Percentiles rank a stretch among this genome's conserved stretches.
Conservation (phyloP, 1,140 invertebrate genomes). For the Panagrolaimus sp. region DNA sequence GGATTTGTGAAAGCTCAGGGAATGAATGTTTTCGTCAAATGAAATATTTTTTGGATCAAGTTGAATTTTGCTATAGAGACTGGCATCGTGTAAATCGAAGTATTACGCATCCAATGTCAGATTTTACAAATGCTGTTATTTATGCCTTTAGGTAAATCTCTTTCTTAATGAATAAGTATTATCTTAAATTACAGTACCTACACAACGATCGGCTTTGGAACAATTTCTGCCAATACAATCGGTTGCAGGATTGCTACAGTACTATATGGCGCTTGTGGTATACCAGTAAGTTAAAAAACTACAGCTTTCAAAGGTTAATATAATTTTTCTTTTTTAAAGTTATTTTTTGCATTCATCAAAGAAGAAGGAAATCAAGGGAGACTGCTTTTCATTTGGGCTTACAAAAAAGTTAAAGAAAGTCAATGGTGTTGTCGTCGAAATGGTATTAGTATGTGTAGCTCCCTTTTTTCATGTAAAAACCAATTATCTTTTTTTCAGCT, state of each 20-base stretch:
- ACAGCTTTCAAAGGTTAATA: too few species aligned
- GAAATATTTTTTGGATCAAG: conserved; percentile 29
- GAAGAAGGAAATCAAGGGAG: conserved; percentile 52
- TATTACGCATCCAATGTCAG: conserved; percentile 51
- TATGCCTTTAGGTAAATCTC: conserved; percentile 50
- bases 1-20: conserved; percentile 26
- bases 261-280: conserved; percentile 47
- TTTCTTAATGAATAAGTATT: conserved; percentile 4
- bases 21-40: conserved; percentile 41
- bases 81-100: conserved; percentile 39
- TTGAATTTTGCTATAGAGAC: conserved; percentile 44
- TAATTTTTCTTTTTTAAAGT: conserved; percentile 21
- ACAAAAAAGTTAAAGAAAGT: conserved; percentile 36
- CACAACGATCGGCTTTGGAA: conserved; percentile 57
- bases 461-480: not conserved
- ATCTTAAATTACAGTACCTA: conserved; percentile 45
- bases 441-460: not conserved
- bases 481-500: conserved; percentile 7
- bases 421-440: conserved; percentile 13
- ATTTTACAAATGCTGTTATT: conserved; percentile 54
- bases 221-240: conserved; percentile 44
- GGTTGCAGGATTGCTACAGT: conserved; percentile 48
- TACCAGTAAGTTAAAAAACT: not conserved
- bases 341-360: conserved; percentile 57
- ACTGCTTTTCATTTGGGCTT: conserved; percentile 40